A percentile compares a stretch with the other conserved stretches of the same genome.
Conservation (phyloP, 1,140 invertebrate genomes). For the Micrasema longulum region DNA sequence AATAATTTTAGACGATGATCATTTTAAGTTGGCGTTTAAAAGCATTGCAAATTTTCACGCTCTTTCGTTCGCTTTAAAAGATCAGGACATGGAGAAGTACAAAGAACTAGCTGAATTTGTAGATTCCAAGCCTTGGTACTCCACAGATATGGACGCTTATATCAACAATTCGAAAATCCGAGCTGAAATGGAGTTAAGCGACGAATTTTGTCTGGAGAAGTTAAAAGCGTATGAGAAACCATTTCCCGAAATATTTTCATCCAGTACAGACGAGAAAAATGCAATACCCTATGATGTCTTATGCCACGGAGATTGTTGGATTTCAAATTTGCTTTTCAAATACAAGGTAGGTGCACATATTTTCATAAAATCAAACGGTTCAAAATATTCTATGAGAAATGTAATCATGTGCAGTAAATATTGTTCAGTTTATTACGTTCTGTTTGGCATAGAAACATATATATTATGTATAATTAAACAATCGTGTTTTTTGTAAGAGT, state of each 20-base stretch:
- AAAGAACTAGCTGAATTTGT: neutral
- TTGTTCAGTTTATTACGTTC: too few relatives aligned
- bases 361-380: neutral
- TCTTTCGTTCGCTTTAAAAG: slow-evolving; percentile 33
- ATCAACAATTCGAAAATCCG: neutral
- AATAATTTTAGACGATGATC: slow-evolving; percentile 15
- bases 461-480: too few relatives aligned
- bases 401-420: too few relatives aligned
- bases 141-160: neutral
- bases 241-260: neutral
- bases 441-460: too few relatives aligned
- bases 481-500: too few relatives aligned
- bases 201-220: neutral
- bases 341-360: slow-evolving; percentile 21
- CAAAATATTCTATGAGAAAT: too few relatives aligned
- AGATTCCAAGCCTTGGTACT: slow-evolving; percentile 2
- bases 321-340: slow-evolving; percentile 38
- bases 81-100: slow-evolving; percentile 4
- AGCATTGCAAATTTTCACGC: slow-evolving; percentile 32
- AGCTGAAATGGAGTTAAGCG: neutral
- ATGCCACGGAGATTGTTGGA: slow-evolving; percentile 38
- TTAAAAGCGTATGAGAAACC: neutral
- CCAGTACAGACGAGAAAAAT: neutral
- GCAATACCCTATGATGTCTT: slow-evolving; percentile 26
- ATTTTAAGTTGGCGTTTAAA: slow-evolving; percentile 10